Evolutionary conservation across 2,113 vertebrate species (phyloP).

Genomic region (Turdus rufiventris): DNA sequence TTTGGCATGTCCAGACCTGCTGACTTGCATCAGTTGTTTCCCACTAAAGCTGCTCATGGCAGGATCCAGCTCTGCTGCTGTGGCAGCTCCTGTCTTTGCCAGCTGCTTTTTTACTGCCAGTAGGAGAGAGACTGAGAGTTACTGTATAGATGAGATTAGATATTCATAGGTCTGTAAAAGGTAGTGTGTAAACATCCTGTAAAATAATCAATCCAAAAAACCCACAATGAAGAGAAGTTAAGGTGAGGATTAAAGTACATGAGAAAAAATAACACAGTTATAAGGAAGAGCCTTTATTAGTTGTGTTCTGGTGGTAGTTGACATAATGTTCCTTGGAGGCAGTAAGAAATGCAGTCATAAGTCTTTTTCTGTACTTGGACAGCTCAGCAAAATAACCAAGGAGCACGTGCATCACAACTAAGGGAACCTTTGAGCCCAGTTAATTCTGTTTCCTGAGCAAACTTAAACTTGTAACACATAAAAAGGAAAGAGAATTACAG

Average conservation of each 20-base stretch:
- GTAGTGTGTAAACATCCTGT: background rate
- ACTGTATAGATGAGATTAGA: background rate
- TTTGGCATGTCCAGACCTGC: conserved; percentile 18
- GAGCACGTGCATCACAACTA: background rate
- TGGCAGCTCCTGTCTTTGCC: conserved; percentile 17
- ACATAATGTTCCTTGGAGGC: conserved; percentile 14
- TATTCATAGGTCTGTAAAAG: background rate
- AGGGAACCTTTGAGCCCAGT: conserved; percentile 9
- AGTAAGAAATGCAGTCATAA: background rate
- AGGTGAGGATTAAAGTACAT: background rate
- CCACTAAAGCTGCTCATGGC: background rate
- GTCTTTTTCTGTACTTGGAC: background rate
- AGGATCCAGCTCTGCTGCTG: conserved; percentile 7
- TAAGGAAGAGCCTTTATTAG: background rate
- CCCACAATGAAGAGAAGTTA: background rate
- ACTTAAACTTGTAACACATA: background rate
- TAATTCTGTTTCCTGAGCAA: background rate
- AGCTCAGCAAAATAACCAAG: background rate
- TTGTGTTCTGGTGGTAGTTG: background rate
- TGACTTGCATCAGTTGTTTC: background rate
- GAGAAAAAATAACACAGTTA: background rate
- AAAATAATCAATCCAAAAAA: background rate
- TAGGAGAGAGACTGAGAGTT: background rate
- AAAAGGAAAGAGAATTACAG: background rate
- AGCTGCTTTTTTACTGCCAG: conserved; percentile 25